Base-by-base conservation (phyloP, 2,797 vertebrate genomes). In the Betta splendens region DNA sequence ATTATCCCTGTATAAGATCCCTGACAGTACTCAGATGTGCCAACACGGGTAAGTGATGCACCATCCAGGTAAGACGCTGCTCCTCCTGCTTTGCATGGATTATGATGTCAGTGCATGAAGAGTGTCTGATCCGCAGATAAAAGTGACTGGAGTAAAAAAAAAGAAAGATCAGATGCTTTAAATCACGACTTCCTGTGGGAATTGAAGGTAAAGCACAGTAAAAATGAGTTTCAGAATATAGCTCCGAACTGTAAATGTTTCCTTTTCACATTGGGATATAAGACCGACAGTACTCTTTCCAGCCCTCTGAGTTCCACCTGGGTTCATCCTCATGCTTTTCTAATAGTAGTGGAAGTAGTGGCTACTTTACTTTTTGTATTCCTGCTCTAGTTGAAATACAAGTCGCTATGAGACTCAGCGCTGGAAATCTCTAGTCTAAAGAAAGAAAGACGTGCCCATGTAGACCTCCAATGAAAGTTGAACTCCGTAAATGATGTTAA, bases 41-140 rank as follows among this genome's bases (percentile, higher is more conserved):
- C 72, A 40, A 29, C 43, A 32, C 59, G 58, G 84, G 76, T 87
- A 82, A 84, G 85, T 79, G 45, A 61, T 31, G 2, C 29, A 44
- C 55, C 62, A 67, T 51, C 52, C 70, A 74, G 73, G 69, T 84
- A 80, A 83, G 81, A 18, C 1, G 5, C 50, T 33, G 29, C 31
- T n/a, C n/a, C 16, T 42, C 17, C 21, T 31, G n/a, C 17, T 46
- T 29, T 64, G 49, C 40, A 57, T 17, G 23, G 38, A 47, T 48
- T 38, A 29, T 25, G 9, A 39, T 11, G 20, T 37, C 38, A 25
- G 32, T 17, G 45, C 52, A 1, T 32, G 33, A 43, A 47, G 12
- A 45, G n/a, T n/a, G n/a, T 33, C 22, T 1, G 1, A 53, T 17
- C n/a, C 29, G 23, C 36, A 11, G 29, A 35, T 17, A 51, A 50